phyloP scores from a whole-genome alignment of 1,140 invertebrate genomes.

The Orussus abietinus region DNA sequence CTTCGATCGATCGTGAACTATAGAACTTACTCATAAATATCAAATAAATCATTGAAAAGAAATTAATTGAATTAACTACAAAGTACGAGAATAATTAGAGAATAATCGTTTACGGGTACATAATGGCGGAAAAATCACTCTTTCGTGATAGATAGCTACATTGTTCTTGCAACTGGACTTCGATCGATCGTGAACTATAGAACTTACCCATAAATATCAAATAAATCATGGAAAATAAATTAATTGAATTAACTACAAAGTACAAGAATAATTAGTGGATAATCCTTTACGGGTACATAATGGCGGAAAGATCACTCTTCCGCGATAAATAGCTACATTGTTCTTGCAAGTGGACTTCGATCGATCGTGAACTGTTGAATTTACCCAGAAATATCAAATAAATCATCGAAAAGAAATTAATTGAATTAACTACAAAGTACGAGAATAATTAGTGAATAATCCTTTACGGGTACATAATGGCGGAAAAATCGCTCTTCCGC shows the following conservation, averaged over 20 bases:
- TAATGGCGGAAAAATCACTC: background rate
- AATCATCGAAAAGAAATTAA: too few relatives aligned
- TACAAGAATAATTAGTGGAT: too few relatives aligned
- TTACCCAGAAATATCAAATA: conserved; percentile 1
- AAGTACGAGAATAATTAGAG: too few relatives aligned
- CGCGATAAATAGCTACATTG: conserved; percentile 8
- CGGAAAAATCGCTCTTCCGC: background rate
- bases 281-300: background rate
- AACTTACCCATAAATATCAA: conserved; percentile 1
- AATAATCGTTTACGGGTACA: background rate
- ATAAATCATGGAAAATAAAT: background rate
- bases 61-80: too few relatives aligned
- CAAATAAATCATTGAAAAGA: background rate
- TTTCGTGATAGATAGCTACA: conserved; percentile 10
- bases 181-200: background rate
- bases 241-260: too few relatives aligned
- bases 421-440: too few relatives aligned
- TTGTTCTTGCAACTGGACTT: background rate
- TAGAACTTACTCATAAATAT: conserved; percentile 1
- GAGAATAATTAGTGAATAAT: too few relatives aligned
- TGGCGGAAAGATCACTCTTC: conserved; percentile 1
- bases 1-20: background rate
- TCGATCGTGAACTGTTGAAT: background rate
- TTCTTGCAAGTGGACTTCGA: background rate
- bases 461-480: background rate